Evolutionary conservation across 2,113 vertebrate genomes (phyloP).

Genomic region (Motacilla tschutschensis): DNA sequence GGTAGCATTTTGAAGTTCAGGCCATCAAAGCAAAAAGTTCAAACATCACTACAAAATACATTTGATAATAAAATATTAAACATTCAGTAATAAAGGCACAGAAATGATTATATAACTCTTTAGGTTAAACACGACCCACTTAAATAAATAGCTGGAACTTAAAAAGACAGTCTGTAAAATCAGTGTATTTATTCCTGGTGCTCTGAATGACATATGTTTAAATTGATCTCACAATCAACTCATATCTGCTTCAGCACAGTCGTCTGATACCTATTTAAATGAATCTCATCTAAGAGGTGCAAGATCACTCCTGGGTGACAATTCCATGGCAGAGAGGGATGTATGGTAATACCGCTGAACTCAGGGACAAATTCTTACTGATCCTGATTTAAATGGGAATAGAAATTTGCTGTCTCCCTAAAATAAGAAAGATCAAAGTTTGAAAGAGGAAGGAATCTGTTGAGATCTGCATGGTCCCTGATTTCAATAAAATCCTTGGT

Average conservation of each 20-base stretch:
- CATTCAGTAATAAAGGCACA: slow-evolving; percentile 59
- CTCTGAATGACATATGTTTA: slow-evolving; percentile 37
- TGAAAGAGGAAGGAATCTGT: neutral
- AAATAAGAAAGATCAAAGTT: slow-evolving; percentile 13
- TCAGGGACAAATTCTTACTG: slow-evolving; percentile 9
- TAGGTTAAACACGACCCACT: slow-evolving; percentile 63
- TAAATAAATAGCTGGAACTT: slow-evolving; percentile 59
- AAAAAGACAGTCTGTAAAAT: slow-evolving; percentile 43
- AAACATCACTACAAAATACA: slow-evolving; percentile 62
- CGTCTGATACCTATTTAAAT: slow-evolving; percentile 48
- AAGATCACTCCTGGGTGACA: slow-evolving; percentile 17
- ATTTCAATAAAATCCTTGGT: neutral
- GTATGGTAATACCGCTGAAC: slow-evolving; percentile 14
- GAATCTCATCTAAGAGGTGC: slow-evolving; percentile 11
- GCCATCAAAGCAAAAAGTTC: slow-evolving; percentile 68
- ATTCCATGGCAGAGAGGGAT: neutral
- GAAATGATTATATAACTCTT: slow-evolving; percentile 61
- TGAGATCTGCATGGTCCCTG: neutral
- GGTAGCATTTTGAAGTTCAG: slow-evolving; percentile 52
- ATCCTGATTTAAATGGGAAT: slow-evolving; percentile 1
- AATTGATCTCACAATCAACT: slow-evolving; percentile 44
- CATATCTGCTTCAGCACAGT: slow-evolving; percentile 29
- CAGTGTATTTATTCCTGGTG: slow-evolving; percentile 26
- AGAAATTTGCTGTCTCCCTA: neutral
- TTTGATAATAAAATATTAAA: slow-evolving; percentile 68